A percentile compares a stretch with the other conserved stretches of the same genome.
phyloP scores from a whole-genome alignment of 2,888 invertebrate species.

The Drosophila borborema region DNA sequence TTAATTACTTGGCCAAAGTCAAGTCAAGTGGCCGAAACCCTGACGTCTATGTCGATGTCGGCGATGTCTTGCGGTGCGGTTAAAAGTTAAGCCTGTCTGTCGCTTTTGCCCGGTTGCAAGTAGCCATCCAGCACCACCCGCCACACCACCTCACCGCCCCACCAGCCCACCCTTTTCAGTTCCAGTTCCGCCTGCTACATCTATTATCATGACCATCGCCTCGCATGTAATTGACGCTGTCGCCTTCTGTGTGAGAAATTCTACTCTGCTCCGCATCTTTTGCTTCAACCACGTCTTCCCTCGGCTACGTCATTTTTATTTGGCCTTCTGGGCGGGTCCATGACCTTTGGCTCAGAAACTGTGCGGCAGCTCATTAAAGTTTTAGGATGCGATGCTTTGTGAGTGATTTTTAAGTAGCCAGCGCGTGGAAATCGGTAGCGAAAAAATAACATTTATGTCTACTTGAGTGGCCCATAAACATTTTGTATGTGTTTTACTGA shows the following conservation, averaged over 20 bases:
- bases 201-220: slow-evolving; percentile 34
- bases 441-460: slow-evolving; percentile 56
- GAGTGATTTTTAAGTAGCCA: slow-evolving; percentile 60
- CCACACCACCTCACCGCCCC: neutral
- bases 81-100: slow-evolving; percentile 75
- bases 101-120: slow-evolving; percentile 50
- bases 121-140: slow-evolving; percentile 25
- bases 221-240: slow-evolving; percentile 75
- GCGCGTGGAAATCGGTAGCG: slow-evolving; percentile 64
- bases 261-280: neutral
- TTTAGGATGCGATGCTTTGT: slow-evolving; percentile 54
- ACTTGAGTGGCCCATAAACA: slow-evolving; percentile 61
- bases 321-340: slow-evolving; percentile 51
- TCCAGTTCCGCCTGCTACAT: slow-evolving; percentile 11
- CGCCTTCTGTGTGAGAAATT: slow-evolving; percentile 54
- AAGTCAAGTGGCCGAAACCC: slow-evolving; percentile 72
- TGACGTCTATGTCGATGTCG: slow-evolving; percentile 66
- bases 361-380: slow-evolving; percentile 62
- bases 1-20: slow-evolving; percentile 74
- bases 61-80: slow-evolving; percentile 65
- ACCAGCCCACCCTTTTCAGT: neutral
- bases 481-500: slow-evolving; percentile 27
- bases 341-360: slow-evolving; percentile 62
- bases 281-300: neutral
- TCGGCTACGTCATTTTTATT: neutral